Evolutionary conservation across 2,888 invertebrate species (phyloP), one percentile per base, ranked within the genome.

Genomic region (Spodoptera exigua): DNA sequence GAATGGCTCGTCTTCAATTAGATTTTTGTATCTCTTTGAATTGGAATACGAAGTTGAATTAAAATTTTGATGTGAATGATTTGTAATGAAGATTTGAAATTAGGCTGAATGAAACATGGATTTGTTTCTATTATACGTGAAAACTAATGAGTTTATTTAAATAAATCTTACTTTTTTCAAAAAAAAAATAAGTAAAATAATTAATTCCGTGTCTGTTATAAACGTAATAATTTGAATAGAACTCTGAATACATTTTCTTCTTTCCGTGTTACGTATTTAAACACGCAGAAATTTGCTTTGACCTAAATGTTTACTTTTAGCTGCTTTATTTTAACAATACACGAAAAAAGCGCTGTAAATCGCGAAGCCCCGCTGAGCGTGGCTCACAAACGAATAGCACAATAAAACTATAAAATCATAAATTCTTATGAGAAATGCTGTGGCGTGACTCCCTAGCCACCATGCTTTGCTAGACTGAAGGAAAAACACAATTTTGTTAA

Each of bases 331-430:
- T 37, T 36, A 58, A 67, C 54, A 58, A 61, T 56, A 51, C 74
- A 77, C 67, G 70, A 70, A 74, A 56, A 59, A 63, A 59, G 56
- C 48, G 52, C 62, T 63, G 54, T 77, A 78, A 77, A 77, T 64
- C 53, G 70, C 70, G 62, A 53, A 61, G 48, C 57, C 70, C 77
- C 56, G 70, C 72, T 74, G 78, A 63, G 78, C 70, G 70, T 62
- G 71, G 70, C 79, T 59, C 49, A 44, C 56, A 59, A 71, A 74
- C 77, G 79, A 84, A 84, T 81, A 83, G 81, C 81, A 80, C 80
- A 80, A 83, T 85, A 83, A 83, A 86, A 82, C 84, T 81, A 85
- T 90, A 84, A 89, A 89, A 83, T 80, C 82, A 86, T 90, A 89
- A 90, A 90, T 88, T 80, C 74, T 72, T 70, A 76, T 83, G 83